phyloP scores from a whole-genome alignment of 2,113 vertebrate genomes.

The Pterocles gutturalis region DNA sequence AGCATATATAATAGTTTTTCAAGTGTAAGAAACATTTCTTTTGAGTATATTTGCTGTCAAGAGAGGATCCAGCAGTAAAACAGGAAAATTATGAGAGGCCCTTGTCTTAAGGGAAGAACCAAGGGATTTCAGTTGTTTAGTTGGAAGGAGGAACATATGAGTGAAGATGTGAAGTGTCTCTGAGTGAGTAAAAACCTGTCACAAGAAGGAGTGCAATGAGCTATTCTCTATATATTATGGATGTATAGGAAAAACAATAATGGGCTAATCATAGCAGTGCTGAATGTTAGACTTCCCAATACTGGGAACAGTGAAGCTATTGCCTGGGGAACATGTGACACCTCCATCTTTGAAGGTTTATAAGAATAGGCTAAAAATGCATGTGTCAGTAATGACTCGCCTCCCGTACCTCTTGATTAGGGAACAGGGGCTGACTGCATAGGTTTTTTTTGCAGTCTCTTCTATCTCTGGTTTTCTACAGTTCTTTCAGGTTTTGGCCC shows the following conservation, averaged over 20 bases:
- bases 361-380: background rate
- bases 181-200: background rate
- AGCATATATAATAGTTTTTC: rapidly evolving
- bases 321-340: background rate
- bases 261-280: background rate
- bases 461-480: background rate
- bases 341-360: rapidly evolving
- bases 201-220: background rate
- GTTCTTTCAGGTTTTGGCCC: background rate
- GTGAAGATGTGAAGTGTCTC: background rate
- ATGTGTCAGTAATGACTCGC: background rate
- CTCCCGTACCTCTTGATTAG: background rate
- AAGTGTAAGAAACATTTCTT: background rate
- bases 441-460: background rate
- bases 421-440: background rate
- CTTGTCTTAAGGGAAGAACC: background rate
- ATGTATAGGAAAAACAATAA: background rate
- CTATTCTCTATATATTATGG: background rate
- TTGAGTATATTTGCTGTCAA: background rate
- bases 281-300: background rate
- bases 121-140: background rate
- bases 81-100: background rate
- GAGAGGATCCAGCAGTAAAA: background rate
- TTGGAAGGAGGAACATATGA: background rate
- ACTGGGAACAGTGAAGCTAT: background rate